phyloP scores from a whole-genome alignment of 2,888 invertebrate species.

The Nomada lathburiana region DNA sequence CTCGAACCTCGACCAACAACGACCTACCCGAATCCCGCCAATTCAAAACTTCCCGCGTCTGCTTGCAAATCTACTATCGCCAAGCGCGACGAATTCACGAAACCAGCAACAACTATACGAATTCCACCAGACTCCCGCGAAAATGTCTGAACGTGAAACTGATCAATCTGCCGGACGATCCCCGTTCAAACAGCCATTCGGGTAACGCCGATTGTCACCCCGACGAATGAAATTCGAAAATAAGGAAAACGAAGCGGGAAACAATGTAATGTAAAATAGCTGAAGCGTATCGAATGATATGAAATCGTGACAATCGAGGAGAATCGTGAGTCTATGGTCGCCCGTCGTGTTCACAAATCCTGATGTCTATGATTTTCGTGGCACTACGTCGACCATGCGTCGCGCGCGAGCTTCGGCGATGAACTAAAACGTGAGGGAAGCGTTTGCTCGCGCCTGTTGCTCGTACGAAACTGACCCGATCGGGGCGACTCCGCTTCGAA shows the following conservation, averaged over 20 bases:
- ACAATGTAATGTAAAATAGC: not conserved
- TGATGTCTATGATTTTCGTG: conserved; percentile 1
- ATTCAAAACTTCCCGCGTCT: not conserved
- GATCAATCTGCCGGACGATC: not conserved
- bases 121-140: not conserved
- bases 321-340: not conserved
- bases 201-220: not conserved
- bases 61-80: too few relatives aligned
- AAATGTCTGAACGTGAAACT: too few relatives aligned
- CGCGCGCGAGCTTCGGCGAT: conserved; percentile 50
- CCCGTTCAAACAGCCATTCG: not conserved
- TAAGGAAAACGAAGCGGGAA: not conserved
- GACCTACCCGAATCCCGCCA: not conserved
- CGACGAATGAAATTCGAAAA: not conserved
- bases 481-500: conserved; percentile 38
- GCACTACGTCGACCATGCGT: conserved; percentile 32
- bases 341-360: conserved; percentile 4
- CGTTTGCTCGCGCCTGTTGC: conserved; percentile 60
- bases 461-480: conserved; percentile 62
- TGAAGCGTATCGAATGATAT: not conserved
- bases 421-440: conserved; percentile 51
- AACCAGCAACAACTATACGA: not conserved
- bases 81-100: not conserved
- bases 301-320: not conserved
- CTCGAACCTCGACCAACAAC: not conserved